Evolutionary conservation across 2,888 invertebrate species (phyloP).

Genomic region (Sarcophaga carnaria): DNA sequence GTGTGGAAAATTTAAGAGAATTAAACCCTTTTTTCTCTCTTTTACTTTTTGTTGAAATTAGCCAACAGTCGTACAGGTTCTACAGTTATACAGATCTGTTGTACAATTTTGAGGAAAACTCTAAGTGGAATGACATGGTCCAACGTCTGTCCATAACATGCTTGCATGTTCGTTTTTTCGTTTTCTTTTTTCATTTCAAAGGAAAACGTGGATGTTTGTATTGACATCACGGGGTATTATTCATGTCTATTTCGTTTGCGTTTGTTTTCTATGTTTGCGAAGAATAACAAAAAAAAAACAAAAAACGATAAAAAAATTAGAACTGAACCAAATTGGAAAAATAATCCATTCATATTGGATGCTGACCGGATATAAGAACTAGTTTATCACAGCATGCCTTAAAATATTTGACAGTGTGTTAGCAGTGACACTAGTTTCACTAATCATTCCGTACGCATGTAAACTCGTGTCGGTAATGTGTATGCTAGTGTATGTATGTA

Average conservation of each 20-base stretch:
- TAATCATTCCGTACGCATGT: constrained; percentile 42
- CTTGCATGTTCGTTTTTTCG: constrained; percentile 1
- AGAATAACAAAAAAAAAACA: constrained; percentile 26
- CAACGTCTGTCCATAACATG: constrained; percentile 21
- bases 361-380: constrained; percentile 52
- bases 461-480: constrained; percentile 1
- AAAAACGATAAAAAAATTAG: background rate
- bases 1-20: background rate
- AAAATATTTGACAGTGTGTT: constrained; percentile 50
- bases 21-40: constrained; percentile 29
- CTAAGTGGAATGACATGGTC: constrained; percentile 10
- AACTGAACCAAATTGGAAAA: constrained; percentile 17
- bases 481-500: background rate
- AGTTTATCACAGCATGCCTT: constrained; percentile 58
- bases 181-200: background rate
- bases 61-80: constrained; percentile 44
- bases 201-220: no score
- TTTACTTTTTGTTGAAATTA: constrained; percentile 18
- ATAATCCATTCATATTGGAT: constrained; percentile 37
- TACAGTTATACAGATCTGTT: constrained; percentile 28
- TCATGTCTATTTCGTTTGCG: background rate
- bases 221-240: background rate
- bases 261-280: no score
- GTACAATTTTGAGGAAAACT: constrained; percentile 37
- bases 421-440: constrained; percentile 49